phyloP scores from a whole-genome alignment of 1,140 invertebrate genomes.

The Pachypeltis micranthus region DNA sequence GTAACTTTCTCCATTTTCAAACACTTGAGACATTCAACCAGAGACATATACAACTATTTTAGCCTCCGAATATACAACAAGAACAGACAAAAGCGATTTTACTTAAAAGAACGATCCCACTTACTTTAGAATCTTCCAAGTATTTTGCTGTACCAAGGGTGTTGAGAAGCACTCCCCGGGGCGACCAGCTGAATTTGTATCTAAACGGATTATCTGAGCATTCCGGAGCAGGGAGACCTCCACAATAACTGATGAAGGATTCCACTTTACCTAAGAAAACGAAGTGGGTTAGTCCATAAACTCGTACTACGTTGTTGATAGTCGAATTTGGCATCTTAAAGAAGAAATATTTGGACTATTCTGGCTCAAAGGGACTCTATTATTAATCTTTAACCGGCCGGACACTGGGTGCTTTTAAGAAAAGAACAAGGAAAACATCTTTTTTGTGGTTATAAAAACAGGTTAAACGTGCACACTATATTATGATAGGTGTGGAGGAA shows the following conservation, averaged over 20 bases:
- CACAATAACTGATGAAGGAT: constrained; percentile 94
- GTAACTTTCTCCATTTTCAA: too few species aligned
- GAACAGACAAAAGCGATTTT: background rate
- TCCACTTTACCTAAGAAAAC: constrained; percentile 58
- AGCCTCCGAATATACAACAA: background rate
- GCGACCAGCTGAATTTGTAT: constrained; percentile 98
- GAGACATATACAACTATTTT: background rate
- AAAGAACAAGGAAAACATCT: too few species aligned
- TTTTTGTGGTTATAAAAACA: too few species aligned
- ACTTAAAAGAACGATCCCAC: background rate
- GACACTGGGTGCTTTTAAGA: too few species aligned
- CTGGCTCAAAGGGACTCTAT: too few species aligned
- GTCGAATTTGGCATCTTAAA: too few species aligned
- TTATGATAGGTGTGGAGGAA: too few species aligned
- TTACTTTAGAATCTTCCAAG: constrained; percentile 66
- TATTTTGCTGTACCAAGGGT: constrained; percentile 81
- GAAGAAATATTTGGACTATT: too few species aligned
- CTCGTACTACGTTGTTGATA: too few species aligned
- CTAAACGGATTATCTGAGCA: constrained; percentile 84
- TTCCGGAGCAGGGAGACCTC: constrained; percentile 90
- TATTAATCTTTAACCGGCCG: too few species aligned
- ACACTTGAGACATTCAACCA: background rate
- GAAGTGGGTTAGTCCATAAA: too few species aligned
- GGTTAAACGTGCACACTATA: too few species aligned
- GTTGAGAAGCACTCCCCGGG: constrained; percentile 78